phyloP scores from a whole-genome alignment of 2,113 vertebrate genomes.

The Lampris megalopsis region DNA sequence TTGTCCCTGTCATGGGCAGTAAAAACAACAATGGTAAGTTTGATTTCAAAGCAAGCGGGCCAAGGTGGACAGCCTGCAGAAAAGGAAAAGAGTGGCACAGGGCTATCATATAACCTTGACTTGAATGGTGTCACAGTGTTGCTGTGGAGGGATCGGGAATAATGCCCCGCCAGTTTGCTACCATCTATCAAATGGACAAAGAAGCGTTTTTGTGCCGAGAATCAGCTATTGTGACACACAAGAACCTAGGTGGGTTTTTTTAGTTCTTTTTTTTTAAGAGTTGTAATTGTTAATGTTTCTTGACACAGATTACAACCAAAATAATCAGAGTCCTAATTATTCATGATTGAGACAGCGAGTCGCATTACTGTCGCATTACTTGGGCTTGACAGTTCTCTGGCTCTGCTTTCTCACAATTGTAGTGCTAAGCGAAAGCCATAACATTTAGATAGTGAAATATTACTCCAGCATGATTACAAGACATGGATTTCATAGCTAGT shows the following conservation, averaged over 20 bases:
- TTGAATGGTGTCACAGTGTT: conserved; percentile 75
- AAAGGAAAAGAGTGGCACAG: conserved; percentile 56
- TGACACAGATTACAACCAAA: neutral
- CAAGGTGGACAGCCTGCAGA: conserved; percentile 64
- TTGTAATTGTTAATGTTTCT: neutral
- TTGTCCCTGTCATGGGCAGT: conserved; percentile 81
- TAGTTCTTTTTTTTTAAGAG: neutral
- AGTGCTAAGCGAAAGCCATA: conserved; percentile 39
- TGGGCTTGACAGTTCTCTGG: neutral
- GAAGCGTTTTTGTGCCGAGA: conserved; percentile 59
- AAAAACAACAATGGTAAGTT: conserved; percentile 83
- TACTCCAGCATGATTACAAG: conserved; percentile 73
- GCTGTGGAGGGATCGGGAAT: conserved; percentile 62
- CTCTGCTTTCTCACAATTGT: conserved; percentile 47
- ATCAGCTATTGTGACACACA: conserved; percentile 48
- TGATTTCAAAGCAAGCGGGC: conserved; percentile 81
- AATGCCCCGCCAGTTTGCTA: conserved; percentile 60
- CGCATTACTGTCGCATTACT: neutral
- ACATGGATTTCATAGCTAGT: conserved; percentile 75
- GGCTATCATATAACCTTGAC: conserved; percentile 76
- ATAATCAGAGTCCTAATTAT: no score
- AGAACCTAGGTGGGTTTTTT: conserved; percentile 33
- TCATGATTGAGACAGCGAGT: no score
- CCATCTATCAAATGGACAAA: conserved; percentile 69
- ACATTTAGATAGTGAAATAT: conserved; percentile 57